Conservation (phyloP, 2,113 vertebrate genomes). For the Polypterus bichir region DNA sequence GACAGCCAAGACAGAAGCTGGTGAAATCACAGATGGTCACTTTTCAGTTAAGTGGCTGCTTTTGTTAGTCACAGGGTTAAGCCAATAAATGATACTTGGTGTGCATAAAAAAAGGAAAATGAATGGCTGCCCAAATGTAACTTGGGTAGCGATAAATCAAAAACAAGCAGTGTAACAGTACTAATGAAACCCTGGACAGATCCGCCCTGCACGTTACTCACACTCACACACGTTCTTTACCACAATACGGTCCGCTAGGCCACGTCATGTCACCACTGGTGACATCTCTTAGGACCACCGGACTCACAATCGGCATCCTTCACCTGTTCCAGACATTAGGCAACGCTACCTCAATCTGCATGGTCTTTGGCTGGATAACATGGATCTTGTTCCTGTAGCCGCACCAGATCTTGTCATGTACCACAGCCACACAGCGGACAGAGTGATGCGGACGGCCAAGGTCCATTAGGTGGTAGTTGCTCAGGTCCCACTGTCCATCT, state of each 20-base stretch:
- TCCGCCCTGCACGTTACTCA: too few relatives aligned
- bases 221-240: too few relatives aligned
- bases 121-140: too few relatives aligned
- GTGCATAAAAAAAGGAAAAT: neutral
- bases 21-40: neutral
- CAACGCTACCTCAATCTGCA: slow-evolving; percentile 80
- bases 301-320: too few relatives aligned
- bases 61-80: neutral
- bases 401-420: slow-evolving; percentile 92
- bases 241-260: too few relatives aligned
- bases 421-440: slow-evolving; percentile 96
- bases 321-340: too few relatives aligned
- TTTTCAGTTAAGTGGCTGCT: neutral
- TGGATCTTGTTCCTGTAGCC: slow-evolving; percentile 98
- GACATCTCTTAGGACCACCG: too few relatives aligned
- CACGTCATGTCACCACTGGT: too few relatives aligned
- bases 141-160: too few relatives aligned
- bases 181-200: too few relatives aligned
- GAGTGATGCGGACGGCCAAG: slow-evolving; percentile 92
- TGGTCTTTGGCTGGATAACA: slow-evolving; percentile 94
- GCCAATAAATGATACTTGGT: neutral
- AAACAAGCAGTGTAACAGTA: too few relatives aligned
- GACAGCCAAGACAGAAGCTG: neutral
- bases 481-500: slow-evolving; percentile 95
- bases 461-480: slow-evolving; percentile 96